Evolutionary conservation across 2,888 invertebrate genomes (phyloP).

Genomic region (Amaurobius ferox): DNA sequence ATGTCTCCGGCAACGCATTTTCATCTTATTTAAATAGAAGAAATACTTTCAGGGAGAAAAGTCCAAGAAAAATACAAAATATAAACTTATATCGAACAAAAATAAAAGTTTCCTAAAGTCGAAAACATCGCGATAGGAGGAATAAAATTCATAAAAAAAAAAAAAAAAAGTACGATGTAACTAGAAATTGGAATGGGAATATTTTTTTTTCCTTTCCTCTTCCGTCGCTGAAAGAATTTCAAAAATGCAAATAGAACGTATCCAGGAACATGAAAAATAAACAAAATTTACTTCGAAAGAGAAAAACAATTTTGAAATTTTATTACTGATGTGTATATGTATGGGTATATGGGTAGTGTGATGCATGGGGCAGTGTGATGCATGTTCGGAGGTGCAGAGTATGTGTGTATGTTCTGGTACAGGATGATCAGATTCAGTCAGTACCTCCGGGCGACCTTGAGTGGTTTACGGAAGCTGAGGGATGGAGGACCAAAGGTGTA

Average conservation of each 20-base stretch:
- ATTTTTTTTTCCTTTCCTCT: background rate
- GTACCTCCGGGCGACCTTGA: too few species aligned
- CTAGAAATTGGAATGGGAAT: slow-evolving; percentile 27
- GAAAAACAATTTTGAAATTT: slow-evolving; percentile 11
- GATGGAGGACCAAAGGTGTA: too few species aligned
- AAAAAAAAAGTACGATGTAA: slow-evolving; percentile 20
- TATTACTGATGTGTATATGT: slow-evolving; percentile 1
- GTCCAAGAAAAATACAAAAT: slow-evolving; percentile 10
- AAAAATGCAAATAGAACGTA: slow-evolving; percentile 23
- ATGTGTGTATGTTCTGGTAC: too few species aligned
- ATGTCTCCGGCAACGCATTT: background rate
- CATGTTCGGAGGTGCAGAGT: too few species aligned
- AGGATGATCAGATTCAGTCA: too few species aligned
- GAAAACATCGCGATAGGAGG: background rate
- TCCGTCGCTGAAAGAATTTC: background rate
- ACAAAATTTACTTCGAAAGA: slow-evolving; percentile 9
- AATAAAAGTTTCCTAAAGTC: slow-evolving; percentile 9
- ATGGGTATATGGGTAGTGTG: too few species aligned
- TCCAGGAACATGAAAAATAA: slow-evolving; percentile 8
- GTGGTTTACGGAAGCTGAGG: too few species aligned
- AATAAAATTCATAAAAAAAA: slow-evolving; percentile 7
- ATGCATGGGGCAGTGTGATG: too few species aligned
- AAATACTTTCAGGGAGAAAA: slow-evolving; percentile 13
- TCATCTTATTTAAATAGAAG: slow-evolving; percentile 25
- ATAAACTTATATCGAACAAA: slow-evolving; percentile 9